Evolutionary conservation across 2,113 vertebrate genomes (phyloP).

Genomic region (Paralichthys olivaceus): DNA sequence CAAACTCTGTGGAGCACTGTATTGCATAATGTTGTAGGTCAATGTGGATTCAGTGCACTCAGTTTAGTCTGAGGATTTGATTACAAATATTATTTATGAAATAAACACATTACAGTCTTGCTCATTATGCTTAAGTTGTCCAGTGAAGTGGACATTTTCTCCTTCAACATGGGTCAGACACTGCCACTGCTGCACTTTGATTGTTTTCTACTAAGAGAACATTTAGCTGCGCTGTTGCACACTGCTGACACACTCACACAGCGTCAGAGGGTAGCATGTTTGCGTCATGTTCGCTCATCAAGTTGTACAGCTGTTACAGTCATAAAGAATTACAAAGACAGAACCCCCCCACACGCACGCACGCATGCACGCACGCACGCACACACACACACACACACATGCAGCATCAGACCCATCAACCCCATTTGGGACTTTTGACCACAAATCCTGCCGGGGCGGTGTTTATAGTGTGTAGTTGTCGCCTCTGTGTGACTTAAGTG

Average conservation of each 20-base stretch:
- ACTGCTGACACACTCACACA: background rate
- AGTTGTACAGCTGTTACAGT: slow-evolving; percentile 23
- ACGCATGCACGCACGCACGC: slow-evolving; percentile 2
- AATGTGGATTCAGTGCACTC: too few relatives aligned
- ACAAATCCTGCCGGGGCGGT: slow-evolving; percentile 59
- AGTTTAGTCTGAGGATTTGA: too few relatives aligned
- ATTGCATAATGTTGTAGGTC: too few relatives aligned
- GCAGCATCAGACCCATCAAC: slow-evolving; percentile 32
- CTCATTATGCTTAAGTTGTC: too few relatives aligned
- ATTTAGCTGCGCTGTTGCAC: background rate
- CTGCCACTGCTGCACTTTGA: background rate
- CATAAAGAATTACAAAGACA: slow-evolving; percentile 43
- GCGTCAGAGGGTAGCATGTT: slow-evolving; percentile 31
- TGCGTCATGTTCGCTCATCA: slow-evolving; percentile 50
- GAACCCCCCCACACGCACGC: background rate
- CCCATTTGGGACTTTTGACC: slow-evolving; percentile 45
- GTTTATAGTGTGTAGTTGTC: slow-evolving; percentile 75
- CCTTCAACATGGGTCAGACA: too few relatives aligned
- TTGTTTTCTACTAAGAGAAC: background rate
- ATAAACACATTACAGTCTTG: too few relatives aligned
- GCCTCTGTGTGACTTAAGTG: slow-evolving; percentile 55
- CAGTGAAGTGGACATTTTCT: too few relatives aligned
- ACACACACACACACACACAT: slow-evolving; percentile 33
- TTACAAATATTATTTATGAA: too few relatives aligned
- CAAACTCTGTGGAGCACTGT: too few relatives aligned